These are phyloP conservation scores for Mythimna ferrago DNA, from an alignment of 2,888 invertebrate species.

Conservation along the genomic window DNA sequence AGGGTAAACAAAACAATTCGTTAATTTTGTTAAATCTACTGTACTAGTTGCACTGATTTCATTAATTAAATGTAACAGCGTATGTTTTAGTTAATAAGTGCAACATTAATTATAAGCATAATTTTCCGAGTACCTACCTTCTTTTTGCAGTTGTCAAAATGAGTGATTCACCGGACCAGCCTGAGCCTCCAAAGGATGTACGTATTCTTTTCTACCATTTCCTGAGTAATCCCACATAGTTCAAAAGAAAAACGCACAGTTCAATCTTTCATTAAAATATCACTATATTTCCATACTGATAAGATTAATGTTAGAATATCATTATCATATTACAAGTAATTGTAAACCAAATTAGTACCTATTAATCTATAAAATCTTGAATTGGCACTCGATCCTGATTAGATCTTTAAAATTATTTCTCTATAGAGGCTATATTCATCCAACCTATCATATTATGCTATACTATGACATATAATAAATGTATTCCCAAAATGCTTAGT, in stretches of 20 bases:
- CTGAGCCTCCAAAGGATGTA: constrained; percentile 87
- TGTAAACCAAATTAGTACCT: background rate
- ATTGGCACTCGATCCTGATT: background rate
- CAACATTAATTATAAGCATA: background rate
- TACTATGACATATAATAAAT: too few relatives aligned
- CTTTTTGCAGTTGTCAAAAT: constrained; percentile 71
- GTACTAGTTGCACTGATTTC: constrained; percentile 15
- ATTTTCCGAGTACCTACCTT: constrained; percentile 8
- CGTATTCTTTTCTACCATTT: constrained; percentile 31
- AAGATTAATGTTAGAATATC: constrained; percentile 6
- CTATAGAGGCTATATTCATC: background rate
- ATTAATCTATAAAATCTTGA: background rate
- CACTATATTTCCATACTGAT: background rate
- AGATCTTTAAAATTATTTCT: background rate
- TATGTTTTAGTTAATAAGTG: constrained; percentile 13
- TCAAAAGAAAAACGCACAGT: background rate
- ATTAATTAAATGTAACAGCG: background rate
- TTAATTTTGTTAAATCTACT: constrained; percentile 4
- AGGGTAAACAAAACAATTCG: constrained; percentile 73
- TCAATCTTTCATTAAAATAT: background rate
- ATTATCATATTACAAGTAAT: background rate
- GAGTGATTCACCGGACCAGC: constrained; percentile 85
- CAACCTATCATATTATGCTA: background rate
- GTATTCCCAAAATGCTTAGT: too few relatives aligned
- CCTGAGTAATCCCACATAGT: background rate